These are phyloP conservation scores for Gallinago jamesoni DNA, from an alignment of 2,113 vertebrate species.

Conservation along the genomic window DNA sequence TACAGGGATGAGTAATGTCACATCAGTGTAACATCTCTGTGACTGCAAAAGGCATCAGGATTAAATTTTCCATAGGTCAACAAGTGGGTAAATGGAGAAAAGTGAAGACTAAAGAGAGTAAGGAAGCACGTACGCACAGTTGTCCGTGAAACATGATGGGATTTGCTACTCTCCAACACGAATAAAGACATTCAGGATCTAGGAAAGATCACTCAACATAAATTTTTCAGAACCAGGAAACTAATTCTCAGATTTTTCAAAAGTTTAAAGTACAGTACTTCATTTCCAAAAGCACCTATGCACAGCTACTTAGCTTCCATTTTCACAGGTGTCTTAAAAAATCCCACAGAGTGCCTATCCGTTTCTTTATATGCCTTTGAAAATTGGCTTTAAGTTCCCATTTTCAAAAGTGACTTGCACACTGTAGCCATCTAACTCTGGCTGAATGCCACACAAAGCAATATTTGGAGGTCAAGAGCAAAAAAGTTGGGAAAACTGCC, in stretches of 20 bases:
- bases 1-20: background rate
- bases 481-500: background rate
- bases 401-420: background rate
- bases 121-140: background rate
- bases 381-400: background rate
- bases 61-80: background rate
- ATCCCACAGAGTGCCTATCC: background rate
- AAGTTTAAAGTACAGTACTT: background rate
- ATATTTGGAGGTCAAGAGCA: background rate
- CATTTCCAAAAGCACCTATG: background rate
- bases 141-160: background rate
- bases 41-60: background rate
- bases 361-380: background rate
- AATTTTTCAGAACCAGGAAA: background rate
- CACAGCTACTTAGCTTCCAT: background rate
- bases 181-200: background rate
- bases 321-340: background rate
- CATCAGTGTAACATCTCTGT: background rate
- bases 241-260: background rate
- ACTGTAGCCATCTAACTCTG: background rate
- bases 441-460: background rate
- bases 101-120: background rate
- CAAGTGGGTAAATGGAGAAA: background rate
- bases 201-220: background rate
- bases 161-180: background rate